phyloP scores from a whole-genome alignment of 35 echinoderm and acorn worm species.

The Patiria miniata region DNA sequence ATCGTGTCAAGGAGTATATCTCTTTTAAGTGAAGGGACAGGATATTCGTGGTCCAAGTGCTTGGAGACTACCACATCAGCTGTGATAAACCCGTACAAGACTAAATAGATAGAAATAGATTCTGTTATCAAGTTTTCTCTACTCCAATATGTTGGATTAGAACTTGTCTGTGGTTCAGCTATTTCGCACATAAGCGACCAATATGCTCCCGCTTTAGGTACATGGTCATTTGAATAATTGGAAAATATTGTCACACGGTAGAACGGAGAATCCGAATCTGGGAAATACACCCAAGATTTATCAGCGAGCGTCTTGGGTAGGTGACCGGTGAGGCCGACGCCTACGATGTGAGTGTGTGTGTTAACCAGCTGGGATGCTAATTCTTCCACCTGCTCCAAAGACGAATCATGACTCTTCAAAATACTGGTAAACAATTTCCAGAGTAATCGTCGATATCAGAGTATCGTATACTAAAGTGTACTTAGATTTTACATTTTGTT shows the following conservation, averaged over 20 bases:
- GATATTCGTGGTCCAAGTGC: conserved; percentile 49
- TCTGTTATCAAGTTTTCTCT: neutral
- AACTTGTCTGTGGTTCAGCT: conserved; percentile 13
- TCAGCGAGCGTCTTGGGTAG: conserved; percentile 19
- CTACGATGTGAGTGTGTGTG: conserved; percentile 49
- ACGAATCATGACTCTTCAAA: neutral
- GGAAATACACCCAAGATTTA: conserved; percentile 58
- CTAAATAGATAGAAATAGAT: neutral
- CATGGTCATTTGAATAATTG: conserved; percentile 52
- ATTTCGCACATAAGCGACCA: conserved; percentile 59
- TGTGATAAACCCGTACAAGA: conserved; percentile 35
- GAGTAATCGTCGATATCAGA: neutral
- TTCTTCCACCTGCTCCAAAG: neutral
- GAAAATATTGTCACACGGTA: conserved; percentile 51
- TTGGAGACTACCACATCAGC: conserved; percentile 31
- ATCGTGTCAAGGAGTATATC: conserved; percentile 11
- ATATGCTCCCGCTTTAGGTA: conserved; percentile 17
- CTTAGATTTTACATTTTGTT: neutral
- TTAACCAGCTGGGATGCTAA: conserved; percentile 26
- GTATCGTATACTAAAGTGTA: neutral
- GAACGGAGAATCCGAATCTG: conserved; percentile 57
- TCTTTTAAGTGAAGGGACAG: conserved; percentile 32
- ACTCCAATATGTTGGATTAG: neutral
- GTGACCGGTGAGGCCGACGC: conserved; percentile 34
- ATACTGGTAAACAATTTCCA: neutral